These are phyloP conservation scores for Ctenopoma kingsleyae DNA, from an alignment of 2,797 vertebrate genomes.

Conservation along the genomic window DNA sequence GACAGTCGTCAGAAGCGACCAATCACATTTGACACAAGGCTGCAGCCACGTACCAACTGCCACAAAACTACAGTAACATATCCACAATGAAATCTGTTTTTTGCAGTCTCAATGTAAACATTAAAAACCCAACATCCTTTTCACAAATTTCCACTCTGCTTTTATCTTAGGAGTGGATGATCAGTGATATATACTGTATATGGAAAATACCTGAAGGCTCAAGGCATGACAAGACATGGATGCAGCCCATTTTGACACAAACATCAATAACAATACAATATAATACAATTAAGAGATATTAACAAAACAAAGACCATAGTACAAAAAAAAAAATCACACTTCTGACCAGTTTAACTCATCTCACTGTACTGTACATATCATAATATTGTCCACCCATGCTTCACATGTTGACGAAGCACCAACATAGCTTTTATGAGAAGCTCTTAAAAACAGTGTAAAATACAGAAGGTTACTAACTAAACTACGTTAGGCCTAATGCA, in stretches of 20 bases:
- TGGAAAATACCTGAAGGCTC: too few relatives aligned
- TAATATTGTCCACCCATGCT: slow-evolving; percentile 12
- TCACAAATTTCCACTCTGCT: not conserved
- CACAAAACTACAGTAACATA: not conserved
- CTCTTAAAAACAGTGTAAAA: slow-evolving; percentile 79
- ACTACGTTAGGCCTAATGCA: slow-evolving; percentile 74
- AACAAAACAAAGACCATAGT: not conserved
- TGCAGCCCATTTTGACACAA: too few relatives aligned
- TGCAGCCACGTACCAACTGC: slow-evolving; percentile 14
- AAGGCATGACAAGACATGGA: too few relatives aligned
- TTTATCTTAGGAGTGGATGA: not conserved
- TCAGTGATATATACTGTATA: not conserved
- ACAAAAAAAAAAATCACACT: not conserved
- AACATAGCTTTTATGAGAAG: slow-evolving; percentile 19
- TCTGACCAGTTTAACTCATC: too few relatives aligned
- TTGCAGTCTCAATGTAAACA: not conserved
- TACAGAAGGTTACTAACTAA: slow-evolving; percentile 61
- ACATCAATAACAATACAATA: not conserved
- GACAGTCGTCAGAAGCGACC: slow-evolving; percentile 24
- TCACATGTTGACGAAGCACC: slow-evolving; percentile 29
- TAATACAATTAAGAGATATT: slow-evolving; percentile 1
- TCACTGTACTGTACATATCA: not conserved
- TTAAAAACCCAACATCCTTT: not conserved
- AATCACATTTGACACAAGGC: slow-evolving; percentile 21
- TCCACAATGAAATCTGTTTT: not conserved